These are phyloP conservation scores for Orchestia grillus DNA, from an alignment of 1,140 invertebrate species.

Conservation along the genomic window DNA sequence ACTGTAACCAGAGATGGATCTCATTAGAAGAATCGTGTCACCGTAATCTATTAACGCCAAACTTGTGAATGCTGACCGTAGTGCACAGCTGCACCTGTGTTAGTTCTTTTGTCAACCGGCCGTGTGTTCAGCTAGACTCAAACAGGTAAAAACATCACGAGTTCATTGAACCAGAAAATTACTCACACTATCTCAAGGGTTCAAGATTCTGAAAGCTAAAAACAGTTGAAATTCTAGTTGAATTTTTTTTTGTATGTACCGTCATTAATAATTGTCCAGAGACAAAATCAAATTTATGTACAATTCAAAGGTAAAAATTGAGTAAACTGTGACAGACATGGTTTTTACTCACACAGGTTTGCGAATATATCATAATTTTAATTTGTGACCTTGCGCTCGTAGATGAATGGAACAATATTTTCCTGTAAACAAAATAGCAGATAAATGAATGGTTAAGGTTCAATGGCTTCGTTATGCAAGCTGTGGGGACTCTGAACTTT, in stretches of 20 bases:
- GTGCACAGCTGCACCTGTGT: not conserved
- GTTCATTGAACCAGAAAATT: not conserved
- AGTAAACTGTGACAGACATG: no score
- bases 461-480: not conserved
- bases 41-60: not conserved
- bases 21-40: slow-evolving; percentile 20
- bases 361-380: not conserved
- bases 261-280: no score
- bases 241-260: not conserved
- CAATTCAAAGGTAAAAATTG: no score
- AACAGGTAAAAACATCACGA: not conserved
- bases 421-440: no score
- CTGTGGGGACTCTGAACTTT: not conserved
- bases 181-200: not conserved
- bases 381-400: no score
- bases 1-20: not conserved
- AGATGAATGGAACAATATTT: no score
- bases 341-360: not conserved
- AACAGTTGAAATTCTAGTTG: not conserved
- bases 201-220: not conserved
- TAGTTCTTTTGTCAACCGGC: not conserved
- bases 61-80: not conserved
- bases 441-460: not conserved
- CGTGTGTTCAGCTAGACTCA: not conserved
- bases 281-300: no score